These are phyloP conservation scores for Torymus aiolomorphi DNA, from an alignment of 2,888 invertebrate genomes.

Conservation along the genomic window DNA sequence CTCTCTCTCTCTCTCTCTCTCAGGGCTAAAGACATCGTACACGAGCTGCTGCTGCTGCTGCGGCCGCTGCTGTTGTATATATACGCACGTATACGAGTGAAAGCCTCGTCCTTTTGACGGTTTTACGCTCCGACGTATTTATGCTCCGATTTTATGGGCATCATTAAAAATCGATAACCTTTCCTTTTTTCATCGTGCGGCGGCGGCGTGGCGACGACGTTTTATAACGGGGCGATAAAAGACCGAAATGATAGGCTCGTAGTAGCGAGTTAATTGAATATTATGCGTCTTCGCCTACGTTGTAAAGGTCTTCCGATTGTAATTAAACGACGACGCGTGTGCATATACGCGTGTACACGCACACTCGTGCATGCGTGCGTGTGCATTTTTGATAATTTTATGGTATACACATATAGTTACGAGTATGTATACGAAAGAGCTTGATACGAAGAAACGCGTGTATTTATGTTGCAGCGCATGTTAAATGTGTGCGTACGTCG, in stretches of 20 bases:
- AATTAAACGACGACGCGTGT: slow-evolving; percentile 30
- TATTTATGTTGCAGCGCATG: too few relatives aligned
- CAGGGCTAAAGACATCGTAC: slow-evolving; percentile 29
- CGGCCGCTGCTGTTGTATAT: background rate
- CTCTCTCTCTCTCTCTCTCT: background rate
- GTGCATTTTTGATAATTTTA: slow-evolving; percentile 19
- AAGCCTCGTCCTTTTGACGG: slow-evolving; percentile 43
- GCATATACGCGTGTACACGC: too few relatives aligned
- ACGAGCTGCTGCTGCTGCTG: background rate
- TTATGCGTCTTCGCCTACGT: slow-evolving; percentile 24
- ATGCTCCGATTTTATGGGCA: slow-evolving; percentile 35
- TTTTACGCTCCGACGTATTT: slow-evolving; percentile 32
- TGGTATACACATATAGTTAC: background rate
- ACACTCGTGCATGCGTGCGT: background rate
- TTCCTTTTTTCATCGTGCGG: slow-evolving; percentile 16
- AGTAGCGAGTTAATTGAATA: slow-evolving; percentile 32
- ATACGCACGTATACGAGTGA: slow-evolving; percentile 1
- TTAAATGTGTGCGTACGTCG: too few relatives aligned
- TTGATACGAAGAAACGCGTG: too few relatives aligned
- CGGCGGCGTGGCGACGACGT: background rate
- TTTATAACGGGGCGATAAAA: slow-evolving; percentile 42
- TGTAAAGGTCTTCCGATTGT: slow-evolving; percentile 34
- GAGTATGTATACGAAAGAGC: too few relatives aligned
- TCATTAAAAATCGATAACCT: slow-evolving; percentile 40
- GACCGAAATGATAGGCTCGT: slow-evolving; percentile 11